Evolutionary conservation across 2,888 invertebrate genomes (phyloP).

Genomic region (Drosophila prolongata): DNA sequence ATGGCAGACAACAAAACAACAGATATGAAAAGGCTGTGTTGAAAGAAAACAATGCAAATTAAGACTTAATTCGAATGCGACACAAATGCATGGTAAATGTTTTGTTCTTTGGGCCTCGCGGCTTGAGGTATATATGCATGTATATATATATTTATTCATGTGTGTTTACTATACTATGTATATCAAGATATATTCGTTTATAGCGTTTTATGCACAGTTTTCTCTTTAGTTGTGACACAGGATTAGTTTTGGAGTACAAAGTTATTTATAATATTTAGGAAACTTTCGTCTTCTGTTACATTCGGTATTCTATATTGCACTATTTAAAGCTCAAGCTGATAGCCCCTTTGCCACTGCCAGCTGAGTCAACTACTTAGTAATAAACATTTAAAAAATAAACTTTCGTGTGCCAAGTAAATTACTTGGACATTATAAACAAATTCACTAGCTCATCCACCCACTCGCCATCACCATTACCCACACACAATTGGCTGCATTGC

Average conservation of each 20-base stretch:
- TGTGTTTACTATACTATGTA: constrained; percentile 22
- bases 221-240: constrained; percentile 46
- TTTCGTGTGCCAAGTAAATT: constrained; percentile 47
- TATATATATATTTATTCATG: constrained; percentile 31
- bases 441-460: constrained; percentile 23
- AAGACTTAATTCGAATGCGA: constrained; percentile 53
- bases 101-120: constrained; percentile 47
- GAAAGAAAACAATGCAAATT: constrained; percentile 34
- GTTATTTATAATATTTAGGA: constrained; percentile 22
- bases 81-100: constrained; percentile 64
- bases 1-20: constrained; percentile 7
- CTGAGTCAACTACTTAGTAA: constrained; percentile 43
- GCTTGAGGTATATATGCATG: constrained; percentile 55
- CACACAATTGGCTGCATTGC: constrained; percentile 64
- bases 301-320: constrained; percentile 62
- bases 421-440: constrained; percentile 57
- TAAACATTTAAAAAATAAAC: constrained; percentile 43
- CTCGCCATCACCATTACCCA: constrained; percentile 24
- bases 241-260: constrained; percentile 16
- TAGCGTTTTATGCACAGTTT: constrained; percentile 70
- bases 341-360: constrained; percentile 3
- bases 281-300: constrained; percentile 19
- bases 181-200: constrained; percentile 35
- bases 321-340: constrained; percentile 50
- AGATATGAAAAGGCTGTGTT: constrained; percentile 18